Evolutionary conservation across 2,797 vertebrate species (phyloP).

Genomic region (Spinus pinus): DNA sequence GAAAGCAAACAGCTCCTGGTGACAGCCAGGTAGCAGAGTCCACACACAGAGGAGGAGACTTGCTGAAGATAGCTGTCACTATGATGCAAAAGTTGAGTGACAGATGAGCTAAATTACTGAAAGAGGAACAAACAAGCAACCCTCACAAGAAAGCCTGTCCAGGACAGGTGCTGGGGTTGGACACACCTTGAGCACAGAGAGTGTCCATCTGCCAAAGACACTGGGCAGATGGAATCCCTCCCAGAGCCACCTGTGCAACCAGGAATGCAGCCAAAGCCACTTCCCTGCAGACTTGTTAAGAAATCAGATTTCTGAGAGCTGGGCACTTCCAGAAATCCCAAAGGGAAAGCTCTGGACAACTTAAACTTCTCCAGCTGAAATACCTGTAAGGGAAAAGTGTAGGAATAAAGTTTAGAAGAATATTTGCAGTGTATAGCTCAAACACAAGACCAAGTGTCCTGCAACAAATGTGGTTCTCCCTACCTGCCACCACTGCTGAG

Average conservation of each 20-base stretch:
- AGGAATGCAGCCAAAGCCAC: conserved; percentile 20
- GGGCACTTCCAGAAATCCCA: background rate
- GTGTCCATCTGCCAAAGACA: conserved; percentile 37
- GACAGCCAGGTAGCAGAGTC: background rate
- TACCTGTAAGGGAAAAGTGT: background rate
- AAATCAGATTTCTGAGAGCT: conserved; percentile 28
- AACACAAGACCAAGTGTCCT: background rate
- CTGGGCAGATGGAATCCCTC: conserved; percentile 52
- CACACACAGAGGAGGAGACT: background rate
- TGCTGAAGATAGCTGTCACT: background rate
- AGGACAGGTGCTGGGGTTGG: background rate
- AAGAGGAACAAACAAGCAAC: background rate
- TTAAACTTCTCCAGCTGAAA: background rate
- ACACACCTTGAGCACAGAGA: background rate
- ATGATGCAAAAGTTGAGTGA: background rate
- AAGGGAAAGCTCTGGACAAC: background rate
- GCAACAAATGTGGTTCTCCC: background rate
- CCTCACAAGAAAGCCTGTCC: background rate
- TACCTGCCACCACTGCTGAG: background rate
- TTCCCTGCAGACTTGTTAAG: conserved; percentile 10
- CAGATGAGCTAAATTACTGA: background rate
- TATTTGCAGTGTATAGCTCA: background rate
- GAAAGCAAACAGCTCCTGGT: background rate
- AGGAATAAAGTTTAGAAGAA: background rate
- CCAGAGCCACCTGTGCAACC: background rate